phyloP scores from a whole-genome alignment of 2,797 vertebrate species.

The Macropus fuliginosus region DNA sequence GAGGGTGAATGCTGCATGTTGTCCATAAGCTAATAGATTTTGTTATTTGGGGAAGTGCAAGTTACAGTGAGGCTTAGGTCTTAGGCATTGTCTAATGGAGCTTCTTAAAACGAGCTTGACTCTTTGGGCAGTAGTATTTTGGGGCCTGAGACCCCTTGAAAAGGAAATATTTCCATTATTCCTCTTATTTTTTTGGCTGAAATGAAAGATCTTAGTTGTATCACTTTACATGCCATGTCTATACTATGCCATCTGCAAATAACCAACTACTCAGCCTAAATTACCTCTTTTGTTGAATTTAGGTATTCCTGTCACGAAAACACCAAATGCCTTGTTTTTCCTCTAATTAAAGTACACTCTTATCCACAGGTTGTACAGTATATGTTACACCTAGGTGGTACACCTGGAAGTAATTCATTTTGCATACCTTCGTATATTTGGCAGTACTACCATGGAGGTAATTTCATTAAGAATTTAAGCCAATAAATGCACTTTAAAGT shows the following conservation, averaged over 20 bases:
- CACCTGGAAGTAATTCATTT: neutral
- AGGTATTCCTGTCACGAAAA: neutral
- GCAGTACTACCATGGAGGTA: neutral
- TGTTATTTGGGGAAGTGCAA: neutral
- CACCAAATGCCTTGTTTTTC: conserved; percentile 22
- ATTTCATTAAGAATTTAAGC: conserved; percentile 40
- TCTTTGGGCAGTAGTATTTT: conserved; percentile 19
- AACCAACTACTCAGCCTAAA: neutral
- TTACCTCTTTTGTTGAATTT: neutral
- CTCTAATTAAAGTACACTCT: neutral
- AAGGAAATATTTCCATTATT: conserved; percentile 1
- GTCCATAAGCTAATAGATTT: conserved; percentile 10
- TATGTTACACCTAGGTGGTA: neutral
- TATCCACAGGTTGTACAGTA: neutral
- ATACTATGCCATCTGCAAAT: neutral
- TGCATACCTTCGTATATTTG: neutral
- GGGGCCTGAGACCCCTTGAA: conserved; percentile 10
- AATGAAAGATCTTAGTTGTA: neutral
- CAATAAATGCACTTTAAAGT: neutral
- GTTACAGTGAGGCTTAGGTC: neutral
- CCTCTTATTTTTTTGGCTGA: neutral
- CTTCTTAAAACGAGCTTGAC: conserved; percentile 48
- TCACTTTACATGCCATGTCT: neutral
- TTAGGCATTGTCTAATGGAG: conserved; percentile 50
- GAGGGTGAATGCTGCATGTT: neutral